phyloP scores from a whole-genome alignment of 2,797 vertebrate genomes.

The Xyrichtys novacula region DNA sequence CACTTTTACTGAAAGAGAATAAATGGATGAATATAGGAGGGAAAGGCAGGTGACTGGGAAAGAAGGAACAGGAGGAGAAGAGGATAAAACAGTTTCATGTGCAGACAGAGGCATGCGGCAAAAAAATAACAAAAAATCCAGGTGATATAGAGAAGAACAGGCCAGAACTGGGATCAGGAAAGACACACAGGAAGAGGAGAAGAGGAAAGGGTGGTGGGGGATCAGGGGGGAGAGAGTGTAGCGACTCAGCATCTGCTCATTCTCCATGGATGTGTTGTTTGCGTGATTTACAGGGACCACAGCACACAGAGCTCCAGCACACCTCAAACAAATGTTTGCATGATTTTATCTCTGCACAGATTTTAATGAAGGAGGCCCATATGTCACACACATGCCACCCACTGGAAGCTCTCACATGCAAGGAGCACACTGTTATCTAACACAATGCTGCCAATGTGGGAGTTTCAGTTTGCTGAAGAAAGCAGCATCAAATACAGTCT shows the following conservation, averaged over 20 bases:
- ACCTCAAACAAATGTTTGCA: conserved; percentile 34
- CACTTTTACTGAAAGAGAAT: conserved; percentile 34
- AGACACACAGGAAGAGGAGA: not conserved
- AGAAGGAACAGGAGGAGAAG: not conserved
- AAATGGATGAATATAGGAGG: conserved; percentile 19
- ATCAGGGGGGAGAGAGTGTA: not conserved
- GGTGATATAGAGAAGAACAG: not conserved
- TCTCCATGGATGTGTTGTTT: conserved; percentile 14
- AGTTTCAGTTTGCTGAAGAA: too few relatives aligned
- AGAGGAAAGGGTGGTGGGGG: not conserved
- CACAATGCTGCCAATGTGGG: not conserved
- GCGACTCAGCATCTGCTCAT: conserved; percentile 54
- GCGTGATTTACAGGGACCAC: conserved; percentile 36
- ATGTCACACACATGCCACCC: conserved; percentile 39
- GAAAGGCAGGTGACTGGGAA: conserved; percentile 22
- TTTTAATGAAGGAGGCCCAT: conserved; percentile 50
- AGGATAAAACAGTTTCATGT: not conserved
- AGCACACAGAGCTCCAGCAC: conserved; percentile 14
- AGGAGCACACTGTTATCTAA: not conserved
- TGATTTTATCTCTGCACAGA: conserved; percentile 22
- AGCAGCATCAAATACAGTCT: too few relatives aligned
- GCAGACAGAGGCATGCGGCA: conserved; percentile 12
- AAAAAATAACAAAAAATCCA: not conserved
- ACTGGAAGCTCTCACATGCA: conserved; percentile 31
- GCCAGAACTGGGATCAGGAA: not conserved